phyloP scores from a whole-genome alignment of 2,888 invertebrate species.

The Drosophila borborema region DNA sequence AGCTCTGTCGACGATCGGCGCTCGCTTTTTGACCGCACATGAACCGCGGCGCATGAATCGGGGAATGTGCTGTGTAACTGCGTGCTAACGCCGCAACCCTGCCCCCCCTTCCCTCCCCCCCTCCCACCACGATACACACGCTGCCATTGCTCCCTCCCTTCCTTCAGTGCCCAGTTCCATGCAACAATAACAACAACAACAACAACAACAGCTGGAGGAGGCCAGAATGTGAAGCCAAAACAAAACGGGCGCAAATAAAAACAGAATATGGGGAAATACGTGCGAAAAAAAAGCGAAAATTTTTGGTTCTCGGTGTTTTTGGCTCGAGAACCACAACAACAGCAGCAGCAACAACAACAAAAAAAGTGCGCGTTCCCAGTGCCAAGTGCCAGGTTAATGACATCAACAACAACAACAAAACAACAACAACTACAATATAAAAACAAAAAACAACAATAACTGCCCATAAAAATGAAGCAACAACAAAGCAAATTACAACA shows the following conservation, averaged over 20 bases:
- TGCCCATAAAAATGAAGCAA: constrained; percentile 35
- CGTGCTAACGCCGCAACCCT: not conserved
- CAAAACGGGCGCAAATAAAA: constrained; percentile 62
- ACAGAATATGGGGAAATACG: constrained; percentile 68
- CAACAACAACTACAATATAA: constrained; percentile 27
- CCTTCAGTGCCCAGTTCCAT: not conserved
- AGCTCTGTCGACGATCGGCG: constrained; percentile 17
- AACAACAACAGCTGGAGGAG: constrained; percentile 16
- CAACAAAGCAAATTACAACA: constrained; percentile 43
- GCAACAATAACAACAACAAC: not conserved
- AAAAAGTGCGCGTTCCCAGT: constrained; percentile 65
- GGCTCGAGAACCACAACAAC: constrained; percentile 53
- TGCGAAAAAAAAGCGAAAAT: constrained; percentile 76
- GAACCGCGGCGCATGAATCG: constrained; percentile 40
- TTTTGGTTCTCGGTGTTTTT: constrained; percentile 23
- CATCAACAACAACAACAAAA: constrained; percentile 37
- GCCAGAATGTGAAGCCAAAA: constrained; percentile 68
- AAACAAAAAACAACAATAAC: constrained; percentile 29
- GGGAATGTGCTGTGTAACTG: constrained; percentile 46
- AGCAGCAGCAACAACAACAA: not conserved
- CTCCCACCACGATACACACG: not conserved
- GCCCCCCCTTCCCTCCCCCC: too few relatives aligned
- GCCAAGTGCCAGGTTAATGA: constrained; percentile 72
- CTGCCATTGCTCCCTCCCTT: not conserved
- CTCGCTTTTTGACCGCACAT: constrained; percentile 59